phyloP scores from a whole-genome alignment of 2,888 invertebrate genomes.

The Clitarchus hookeri region DNA sequence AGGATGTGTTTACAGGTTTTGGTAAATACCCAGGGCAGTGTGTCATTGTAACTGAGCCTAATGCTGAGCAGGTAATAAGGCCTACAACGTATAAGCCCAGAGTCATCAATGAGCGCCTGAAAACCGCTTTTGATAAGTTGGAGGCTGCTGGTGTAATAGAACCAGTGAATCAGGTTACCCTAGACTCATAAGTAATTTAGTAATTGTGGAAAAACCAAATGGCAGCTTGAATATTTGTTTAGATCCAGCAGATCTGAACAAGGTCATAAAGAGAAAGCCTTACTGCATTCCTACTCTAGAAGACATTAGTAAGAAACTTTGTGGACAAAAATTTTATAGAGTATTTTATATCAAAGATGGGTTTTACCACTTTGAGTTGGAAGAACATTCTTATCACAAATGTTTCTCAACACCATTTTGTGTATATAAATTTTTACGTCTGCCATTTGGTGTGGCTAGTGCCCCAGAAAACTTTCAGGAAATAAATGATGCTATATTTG shows the following conservation, averaged over 20 bases:
- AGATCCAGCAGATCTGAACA: not conserved
- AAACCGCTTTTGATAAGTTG: not conserved
- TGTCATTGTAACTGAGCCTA: not conserved
- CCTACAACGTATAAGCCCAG: not conserved
- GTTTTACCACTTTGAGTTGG: not conserved
- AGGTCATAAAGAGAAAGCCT: not conserved
- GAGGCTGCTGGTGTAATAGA: not conserved
- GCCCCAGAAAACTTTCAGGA: not conserved
- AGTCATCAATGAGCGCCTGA: not conserved
- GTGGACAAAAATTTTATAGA: not conserved
- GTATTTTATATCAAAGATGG: not conserved
- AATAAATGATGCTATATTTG: constrained; percentile 5
- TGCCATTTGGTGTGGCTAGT: not conserved
- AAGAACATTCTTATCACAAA: not conserved
- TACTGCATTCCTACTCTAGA: not conserved
- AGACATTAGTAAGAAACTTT: not conserved
- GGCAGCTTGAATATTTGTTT: not conserved
- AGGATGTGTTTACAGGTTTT: not conserved
- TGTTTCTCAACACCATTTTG: not conserved
- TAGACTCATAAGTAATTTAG: not conserved
- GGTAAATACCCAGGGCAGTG: not conserved
- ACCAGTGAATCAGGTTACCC: not conserved
- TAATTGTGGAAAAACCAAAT: not conserved
- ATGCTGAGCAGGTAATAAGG: not conserved
- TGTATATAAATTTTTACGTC: not conserved